These are phyloP conservation scores for Neomonachus schauinslandi DNA, from an alignment of 2,113 vertebrate species.

Conservation along the genomic window DNA sequence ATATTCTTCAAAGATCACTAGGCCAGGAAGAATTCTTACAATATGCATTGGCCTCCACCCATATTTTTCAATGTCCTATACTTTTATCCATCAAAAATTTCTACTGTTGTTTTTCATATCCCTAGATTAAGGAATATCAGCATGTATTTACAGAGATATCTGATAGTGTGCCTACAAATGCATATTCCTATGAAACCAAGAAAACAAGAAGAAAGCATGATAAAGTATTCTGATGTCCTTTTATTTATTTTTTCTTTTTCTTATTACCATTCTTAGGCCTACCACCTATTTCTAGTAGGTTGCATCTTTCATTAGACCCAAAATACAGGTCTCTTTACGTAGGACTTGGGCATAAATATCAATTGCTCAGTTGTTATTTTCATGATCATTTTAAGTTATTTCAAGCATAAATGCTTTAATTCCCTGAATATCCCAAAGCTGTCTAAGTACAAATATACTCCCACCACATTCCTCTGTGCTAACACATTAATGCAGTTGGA, in stretches of 20 bases:
- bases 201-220: not conserved
- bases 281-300: not conserved
- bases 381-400: constrained; percentile 37
- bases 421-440: constrained; percentile 30
- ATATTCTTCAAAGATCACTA: constrained; percentile 37
- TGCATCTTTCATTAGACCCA: not conserved
- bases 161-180: constrained; percentile 15
- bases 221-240: not conserved
- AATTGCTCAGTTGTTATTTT: constrained; percentile 56
- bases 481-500: constrained; percentile 20
- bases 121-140: constrained; percentile 56
- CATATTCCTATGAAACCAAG: constrained; percentile 48
- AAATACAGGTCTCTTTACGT: not conserved
- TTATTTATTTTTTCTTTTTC: not conserved
- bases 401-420: constrained; percentile 49
- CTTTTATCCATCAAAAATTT: constrained; percentile 39
- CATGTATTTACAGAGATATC: constrained; percentile 43
- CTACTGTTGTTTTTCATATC: constrained; percentile 26
- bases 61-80: constrained; percentile 26
- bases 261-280: not conserved
- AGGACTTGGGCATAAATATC: constrained; percentile 24
- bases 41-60: not conserved
- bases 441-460: constrained; percentile 23
- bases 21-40: constrained; percentile 46
- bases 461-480: constrained; percentile 13